Percentiles rank a stretch among this genome's conserved stretches.
phyloP scores from a whole-genome alignment of 2,888 invertebrate species.

The Notocelia uddmanniana region DNA sequence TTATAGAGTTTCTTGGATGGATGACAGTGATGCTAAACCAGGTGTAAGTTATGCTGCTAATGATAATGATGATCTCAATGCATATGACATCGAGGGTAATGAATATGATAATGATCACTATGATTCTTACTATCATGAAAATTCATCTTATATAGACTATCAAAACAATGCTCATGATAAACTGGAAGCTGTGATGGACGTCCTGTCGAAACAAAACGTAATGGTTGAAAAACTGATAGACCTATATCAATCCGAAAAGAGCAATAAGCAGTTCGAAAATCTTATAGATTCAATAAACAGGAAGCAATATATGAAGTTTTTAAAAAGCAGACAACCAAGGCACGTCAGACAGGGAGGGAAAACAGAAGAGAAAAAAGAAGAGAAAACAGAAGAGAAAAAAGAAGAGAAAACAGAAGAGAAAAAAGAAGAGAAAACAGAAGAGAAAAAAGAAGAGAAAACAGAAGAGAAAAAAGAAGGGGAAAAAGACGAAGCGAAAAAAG shows the following conservation, averaged over 20 bases:
- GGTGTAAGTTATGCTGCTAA: not conserved
- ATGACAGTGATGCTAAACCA: not conserved
- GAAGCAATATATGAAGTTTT: not conserved
- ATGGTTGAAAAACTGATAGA: not conserved
- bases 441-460: not conserved
- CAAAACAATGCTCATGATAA: not conserved
- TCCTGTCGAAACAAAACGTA: slow-evolving; percentile 12
- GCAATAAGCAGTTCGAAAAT: not conserved
- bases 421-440: slow-evolving; percentile 1
- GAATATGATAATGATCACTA: not conserved
- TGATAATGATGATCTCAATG: not conserved
- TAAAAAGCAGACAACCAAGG: not conserved
- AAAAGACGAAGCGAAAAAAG: not conserved
- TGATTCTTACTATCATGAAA: not conserved
- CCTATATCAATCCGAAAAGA: not conserved
- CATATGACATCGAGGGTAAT: not conserved
- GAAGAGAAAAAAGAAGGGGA: slow-evolving; percentile 2
- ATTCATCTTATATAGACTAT: not conserved
- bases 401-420: not conserved
- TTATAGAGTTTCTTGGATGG: not conserved
- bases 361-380: not conserved
- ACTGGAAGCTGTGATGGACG: not conserved
- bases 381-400: slow-evolving; percentile 34
- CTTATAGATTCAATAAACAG: not conserved
- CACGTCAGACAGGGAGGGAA: not conserved